phyloP scores from a whole-genome alignment of 2,113 vertebrate genomes.

The Nothoprocta perdicaria region DNA sequence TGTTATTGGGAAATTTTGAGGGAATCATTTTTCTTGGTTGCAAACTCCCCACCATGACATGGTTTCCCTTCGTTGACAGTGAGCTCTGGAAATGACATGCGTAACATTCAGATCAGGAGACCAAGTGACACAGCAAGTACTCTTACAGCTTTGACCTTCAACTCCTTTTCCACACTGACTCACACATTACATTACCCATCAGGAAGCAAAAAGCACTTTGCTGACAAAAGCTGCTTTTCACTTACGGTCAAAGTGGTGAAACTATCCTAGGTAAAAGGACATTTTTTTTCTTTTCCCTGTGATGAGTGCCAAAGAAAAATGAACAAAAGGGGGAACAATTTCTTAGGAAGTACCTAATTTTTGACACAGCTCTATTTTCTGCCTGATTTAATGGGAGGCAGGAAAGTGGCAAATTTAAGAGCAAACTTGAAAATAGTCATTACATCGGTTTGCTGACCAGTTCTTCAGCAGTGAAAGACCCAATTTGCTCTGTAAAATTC shows the following conservation, averaged over 20 bases:
- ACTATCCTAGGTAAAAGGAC: constrained; percentile 43
- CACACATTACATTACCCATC: constrained; percentile 52
- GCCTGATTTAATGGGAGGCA: constrained; percentile 23
- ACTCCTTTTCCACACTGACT: constrained; percentile 30
- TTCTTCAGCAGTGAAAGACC: background rate
- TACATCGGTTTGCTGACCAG: constrained; percentile 32
- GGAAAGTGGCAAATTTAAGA: constrained; percentile 47
- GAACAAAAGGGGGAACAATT: constrained; percentile 34
- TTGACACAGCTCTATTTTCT: constrained; percentile 55
- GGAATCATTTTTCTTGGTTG: background rate
- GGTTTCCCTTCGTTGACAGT: constrained; percentile 26
- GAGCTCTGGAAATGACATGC: constrained; percentile 29
- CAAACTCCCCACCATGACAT: background rate
- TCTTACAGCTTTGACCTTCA: constrained; percentile 36
- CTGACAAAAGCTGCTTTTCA: constrained; percentile 43
- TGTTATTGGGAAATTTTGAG: background rate
- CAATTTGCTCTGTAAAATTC: constrained; percentile 14
- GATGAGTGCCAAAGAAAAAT: constrained; percentile 49
- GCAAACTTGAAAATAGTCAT: constrained; percentile 62
- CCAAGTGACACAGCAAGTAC: background rate
- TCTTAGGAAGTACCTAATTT: constrained; percentile 57
- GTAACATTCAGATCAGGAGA: constrained; percentile 29
- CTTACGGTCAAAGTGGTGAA: constrained; percentile 37
- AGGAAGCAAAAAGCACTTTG: constrained; percentile 60
- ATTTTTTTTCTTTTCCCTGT: background rate